Base-by-base conservation (phyloP, 2,113 vertebrate species). In the Melozone crissalis region DNA sequence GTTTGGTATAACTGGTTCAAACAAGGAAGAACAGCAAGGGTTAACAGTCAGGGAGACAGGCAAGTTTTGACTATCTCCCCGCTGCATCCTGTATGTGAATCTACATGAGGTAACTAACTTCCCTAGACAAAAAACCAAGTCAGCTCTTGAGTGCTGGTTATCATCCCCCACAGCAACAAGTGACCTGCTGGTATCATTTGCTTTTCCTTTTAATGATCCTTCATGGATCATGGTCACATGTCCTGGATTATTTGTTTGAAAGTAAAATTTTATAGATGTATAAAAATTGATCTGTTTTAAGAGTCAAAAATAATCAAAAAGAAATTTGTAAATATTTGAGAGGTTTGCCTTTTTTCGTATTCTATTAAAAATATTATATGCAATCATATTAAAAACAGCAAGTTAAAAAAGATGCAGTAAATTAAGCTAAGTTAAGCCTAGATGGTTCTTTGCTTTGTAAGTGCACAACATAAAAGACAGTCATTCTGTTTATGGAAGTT, bases 151-250 rank as follows among this genome's bases (percentile, higher is more conserved):
- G 8, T 31, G 4, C 13, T 51, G 49, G 13, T 26, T 4, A 88
- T 6, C 30, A 58, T 31, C 4, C 8, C 6, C 17, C 9, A 37
- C 13, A 63, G 12, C 37, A 80, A 11, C 2, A 23, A 52, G 9
- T 46, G 12, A 31, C 4, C 3, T 6, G 2, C 6, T 37, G 13
- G 2, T 27, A 46, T 35, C 1, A 11, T 16, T 84, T 59, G 5
- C 26, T 22, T 79, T 87, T 69, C 18, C 13, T 83, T 79, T 55
- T 47, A 26, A 39, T 90, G 20, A 7, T 80, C 12, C 30, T 80
- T 5, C 11, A 31, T 43, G 11, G 11, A 4, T 61, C 11, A 57
- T 23, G 15, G 4, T 55, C 24, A 35, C 13, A 44, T 1, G 0
- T 35, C 24, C 35, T 44, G 33, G 10, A 46, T 30, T 3, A 55